A percentile compares a stretch with the other conserved stretches of the same genome.
Conservation (phyloP, 2,113 vertebrate species). For the Dicentrarchus labrax region DNA sequence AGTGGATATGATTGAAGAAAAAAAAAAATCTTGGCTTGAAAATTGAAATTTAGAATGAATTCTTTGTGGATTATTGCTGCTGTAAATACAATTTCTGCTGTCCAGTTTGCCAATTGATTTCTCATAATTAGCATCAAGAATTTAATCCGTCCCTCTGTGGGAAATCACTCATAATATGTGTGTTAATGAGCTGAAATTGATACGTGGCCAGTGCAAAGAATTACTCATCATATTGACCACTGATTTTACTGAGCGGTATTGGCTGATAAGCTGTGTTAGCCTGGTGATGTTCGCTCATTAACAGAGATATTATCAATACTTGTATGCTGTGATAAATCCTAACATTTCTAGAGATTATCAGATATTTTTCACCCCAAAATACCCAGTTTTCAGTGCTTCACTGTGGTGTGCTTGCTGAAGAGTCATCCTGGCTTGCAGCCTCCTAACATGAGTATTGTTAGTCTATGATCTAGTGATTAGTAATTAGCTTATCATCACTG, state of each 20-base stretch:
- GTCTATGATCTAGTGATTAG: constrained; percentile 71
- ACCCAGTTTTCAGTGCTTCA: neutral
- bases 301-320: constrained; percentile 17
- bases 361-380: constrained; percentile 6
- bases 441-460: constrained; percentile 46
- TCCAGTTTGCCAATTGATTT: constrained; percentile 64
- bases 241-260: constrained; percentile 31
- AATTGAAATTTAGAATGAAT: constrained; percentile 58
- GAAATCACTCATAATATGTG: constrained; percentile 35
- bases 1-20: constrained; percentile 35
- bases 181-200: constrained; percentile 59
- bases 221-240: constrained; percentile 39
- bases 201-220: constrained; percentile 19
- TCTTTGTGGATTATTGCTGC: constrained; percentile 47
- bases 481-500: constrained; percentile 72
- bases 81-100: constrained; percentile 37
- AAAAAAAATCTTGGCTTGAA: constrained; percentile 34
- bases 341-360: constrained; percentile 7
- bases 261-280: constrained; percentile 34
- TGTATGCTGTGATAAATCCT: constrained; percentile 1
- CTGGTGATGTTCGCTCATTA: constrained; percentile 53
- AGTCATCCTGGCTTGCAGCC: constrained; percentile 55
- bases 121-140: constrained; percentile 44
- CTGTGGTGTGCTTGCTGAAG: constrained; percentile 20
- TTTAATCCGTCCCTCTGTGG: constrained; percentile 32